Conservation (phyloP, 2,797 vertebrate species). For the Myiotriccus ornatus region DNA sequence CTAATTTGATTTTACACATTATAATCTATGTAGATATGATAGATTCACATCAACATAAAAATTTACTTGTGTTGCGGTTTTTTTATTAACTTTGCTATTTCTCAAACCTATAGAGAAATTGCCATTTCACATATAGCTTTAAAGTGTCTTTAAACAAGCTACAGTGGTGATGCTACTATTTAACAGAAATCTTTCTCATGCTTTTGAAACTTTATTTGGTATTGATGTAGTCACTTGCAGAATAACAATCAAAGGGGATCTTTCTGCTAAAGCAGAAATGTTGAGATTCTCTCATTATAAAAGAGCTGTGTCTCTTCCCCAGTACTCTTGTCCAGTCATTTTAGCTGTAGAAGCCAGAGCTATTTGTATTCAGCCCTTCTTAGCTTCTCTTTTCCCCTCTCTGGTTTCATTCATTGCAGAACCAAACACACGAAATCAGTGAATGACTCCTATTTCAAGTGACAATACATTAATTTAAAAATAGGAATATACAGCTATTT, state of each 20-base stretch:
- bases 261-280: not conserved
- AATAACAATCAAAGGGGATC: not conserved
- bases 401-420: not conserved
- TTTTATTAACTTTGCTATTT: not conserved
- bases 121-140: not conserved
- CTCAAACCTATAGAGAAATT: not conserved
- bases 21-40: not conserved
- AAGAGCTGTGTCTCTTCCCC: not conserved
- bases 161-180: not conserved
- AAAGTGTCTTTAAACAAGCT: not conserved
- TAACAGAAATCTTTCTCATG: not conserved
- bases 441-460: constrained; percentile 3
- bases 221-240: not conserved
- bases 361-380: not conserved
- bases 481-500: not conserved
- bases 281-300: not conserved
- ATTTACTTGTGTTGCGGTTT: not conserved
- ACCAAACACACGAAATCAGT: not conserved
- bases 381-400: not conserved
- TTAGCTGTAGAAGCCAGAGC: not conserved
- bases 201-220: not conserved
- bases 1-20: not conserved
- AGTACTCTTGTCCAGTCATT: not conserved
- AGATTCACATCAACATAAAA: not conserved
- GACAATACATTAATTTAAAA: constrained; percentile 3